Percentiles rank a stretch among this genome's conserved stretches.
Evolutionary conservation across 2,113 vertebrate genomes (phyloP).

Genomic region (Eptesicus fuscus): DNA sequence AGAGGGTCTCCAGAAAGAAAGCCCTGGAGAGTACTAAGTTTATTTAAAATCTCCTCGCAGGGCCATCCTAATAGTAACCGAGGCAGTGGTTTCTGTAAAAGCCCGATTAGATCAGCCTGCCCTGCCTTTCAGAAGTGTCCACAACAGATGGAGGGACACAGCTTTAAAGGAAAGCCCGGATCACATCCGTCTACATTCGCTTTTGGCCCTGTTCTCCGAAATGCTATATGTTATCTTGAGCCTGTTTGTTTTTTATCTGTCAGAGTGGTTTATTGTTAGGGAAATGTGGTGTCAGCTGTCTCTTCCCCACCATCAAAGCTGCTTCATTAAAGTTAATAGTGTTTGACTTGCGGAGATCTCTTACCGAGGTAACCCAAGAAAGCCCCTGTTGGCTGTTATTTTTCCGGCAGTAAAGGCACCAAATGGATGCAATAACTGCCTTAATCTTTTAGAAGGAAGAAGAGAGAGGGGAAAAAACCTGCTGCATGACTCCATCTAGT

Average conservation of each 20-base stretch:
- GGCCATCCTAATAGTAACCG: not conserved
- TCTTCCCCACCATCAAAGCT: constrained; percentile 80
- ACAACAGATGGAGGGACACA: constrained; percentile 56
- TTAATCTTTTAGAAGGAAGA: constrained; percentile 29
- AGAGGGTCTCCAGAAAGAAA: not conserved
- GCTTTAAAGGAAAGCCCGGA: constrained; percentile 53
- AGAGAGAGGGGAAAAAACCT: not conserved
- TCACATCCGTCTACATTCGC: constrained; percentile 45
- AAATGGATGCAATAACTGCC: constrained; percentile 60
- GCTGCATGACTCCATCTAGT: not conserved
- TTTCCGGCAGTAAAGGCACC: constrained; percentile 74
- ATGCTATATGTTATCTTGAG: constrained; percentile 73
- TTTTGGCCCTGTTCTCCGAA: constrained; percentile 76
- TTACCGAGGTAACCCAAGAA: constrained; percentile 72
- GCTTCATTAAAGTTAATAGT: constrained; percentile 84
- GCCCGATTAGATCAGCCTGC: not conserved
- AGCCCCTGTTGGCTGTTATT: constrained; percentile 66
- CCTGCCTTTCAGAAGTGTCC: constrained; percentile 51
- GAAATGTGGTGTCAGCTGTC: constrained; percentile 83
- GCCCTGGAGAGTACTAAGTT: not conserved
- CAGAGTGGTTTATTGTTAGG: constrained; percentile 84
- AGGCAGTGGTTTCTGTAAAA: not conserved
- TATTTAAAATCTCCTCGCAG: not conserved
- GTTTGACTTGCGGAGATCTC: constrained; percentile 81
- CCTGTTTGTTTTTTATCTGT: constrained; percentile 88